phyloP scores from a whole-genome alignment of 1,140 invertebrate species.

The Prorops nasuta region DNA sequence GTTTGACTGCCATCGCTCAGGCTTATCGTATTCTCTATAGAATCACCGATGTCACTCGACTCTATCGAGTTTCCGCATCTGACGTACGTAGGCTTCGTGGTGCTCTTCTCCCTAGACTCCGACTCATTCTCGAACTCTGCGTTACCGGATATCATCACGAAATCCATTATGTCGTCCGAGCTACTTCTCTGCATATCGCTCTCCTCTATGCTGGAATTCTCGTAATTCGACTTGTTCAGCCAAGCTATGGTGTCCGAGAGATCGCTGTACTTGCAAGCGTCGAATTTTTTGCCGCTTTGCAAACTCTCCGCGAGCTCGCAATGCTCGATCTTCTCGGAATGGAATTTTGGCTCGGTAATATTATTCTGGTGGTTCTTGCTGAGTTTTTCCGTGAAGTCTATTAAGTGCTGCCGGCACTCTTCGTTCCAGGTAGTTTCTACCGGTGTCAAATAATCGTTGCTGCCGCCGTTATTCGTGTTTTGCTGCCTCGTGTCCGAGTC shows the following conservation, averaged over 20 bases:
- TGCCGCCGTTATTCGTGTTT: not conserved
- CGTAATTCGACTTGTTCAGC: constrained; percentile 15
- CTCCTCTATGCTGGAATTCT: constrained; percentile 5
- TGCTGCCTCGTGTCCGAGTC: not conserved
- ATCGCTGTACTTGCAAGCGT: constrained; percentile 28
- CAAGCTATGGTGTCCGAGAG: constrained; percentile 30
- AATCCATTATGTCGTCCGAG: constrained; percentile 43
- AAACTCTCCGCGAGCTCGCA: constrained; percentile 15
- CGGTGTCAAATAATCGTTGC: constrained; percentile 15
- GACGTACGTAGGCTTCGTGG: constrained; percentile 26
- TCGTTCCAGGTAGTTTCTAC: constrained; percentile 61
- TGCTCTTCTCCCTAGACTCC: constrained; percentile 10
- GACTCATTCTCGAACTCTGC: constrained; percentile 32
- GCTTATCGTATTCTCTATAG: constrained; percentile 61
- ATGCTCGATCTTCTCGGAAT: constrained; percentile 18
- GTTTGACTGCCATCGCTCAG: constrained; percentile 38
- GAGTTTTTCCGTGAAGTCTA: constrained; percentile 75
- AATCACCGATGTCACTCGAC: constrained; percentile 61
- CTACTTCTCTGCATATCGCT: constrained; percentile 21
- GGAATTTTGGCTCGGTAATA: constrained; percentile 65
- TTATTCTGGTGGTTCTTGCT: constrained; percentile 72
- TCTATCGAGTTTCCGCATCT: constrained; percentile 60
- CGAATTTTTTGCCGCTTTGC: not conserved
- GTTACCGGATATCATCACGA: constrained; percentile 36
- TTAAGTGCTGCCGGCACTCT: constrained; percentile 67